A percentile compares a stretch with the other conserved stretches of the same genome.
phyloP scores from a whole-genome alignment of 2,888 invertebrate species.

The Omphaloscelis lunosa region DNA sequence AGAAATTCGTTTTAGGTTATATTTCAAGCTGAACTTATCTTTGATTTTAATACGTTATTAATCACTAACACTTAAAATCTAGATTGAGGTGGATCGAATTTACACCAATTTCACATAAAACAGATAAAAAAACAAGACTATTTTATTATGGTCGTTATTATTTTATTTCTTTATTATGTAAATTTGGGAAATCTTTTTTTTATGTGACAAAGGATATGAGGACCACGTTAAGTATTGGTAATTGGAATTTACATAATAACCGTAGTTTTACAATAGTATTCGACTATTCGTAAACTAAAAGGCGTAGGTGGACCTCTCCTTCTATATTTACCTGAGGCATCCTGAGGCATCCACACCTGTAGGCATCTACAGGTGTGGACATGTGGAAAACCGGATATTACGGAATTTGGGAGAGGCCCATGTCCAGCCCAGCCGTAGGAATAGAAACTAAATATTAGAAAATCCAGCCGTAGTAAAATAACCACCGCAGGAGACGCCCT shows the following conservation, averaged over 20 bases:
- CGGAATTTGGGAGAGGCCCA: slow-evolving; percentile 4
- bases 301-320: slow-evolving; percentile 13
- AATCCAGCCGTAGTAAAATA: neutral
- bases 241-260: slow-evolving; percentile 23
- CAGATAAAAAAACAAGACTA: slow-evolving; percentile 8
- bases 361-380: slow-evolving; percentile 26
- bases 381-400: slow-evolving; percentile 33
- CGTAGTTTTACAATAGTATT: slow-evolving; percentile 9
- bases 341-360: too few relatives aligned
- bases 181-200: slow-evolving; percentile 23
- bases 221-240: slow-evolving; percentile 5
- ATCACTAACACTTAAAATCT: slow-evolving; percentile 19
- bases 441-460: neutral
- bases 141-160: slow-evolving; percentile 32
- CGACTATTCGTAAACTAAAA: neutral
- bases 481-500: too few relatives aligned
- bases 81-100: neutral
- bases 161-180: slow-evolving; percentile 51
- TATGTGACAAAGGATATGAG: slow-evolving; percentile 18
- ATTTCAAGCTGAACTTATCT: neutral
- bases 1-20: slow-evolving; percentile 9
- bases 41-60: slow-evolving; percentile 6
- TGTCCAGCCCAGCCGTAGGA: neutral
- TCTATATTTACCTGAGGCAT: neutral
- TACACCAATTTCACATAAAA: slow-evolving; percentile 2